Conservation (phyloP, 2,113 vertebrate genomes). For the Anseranas semipalmata region DNA sequence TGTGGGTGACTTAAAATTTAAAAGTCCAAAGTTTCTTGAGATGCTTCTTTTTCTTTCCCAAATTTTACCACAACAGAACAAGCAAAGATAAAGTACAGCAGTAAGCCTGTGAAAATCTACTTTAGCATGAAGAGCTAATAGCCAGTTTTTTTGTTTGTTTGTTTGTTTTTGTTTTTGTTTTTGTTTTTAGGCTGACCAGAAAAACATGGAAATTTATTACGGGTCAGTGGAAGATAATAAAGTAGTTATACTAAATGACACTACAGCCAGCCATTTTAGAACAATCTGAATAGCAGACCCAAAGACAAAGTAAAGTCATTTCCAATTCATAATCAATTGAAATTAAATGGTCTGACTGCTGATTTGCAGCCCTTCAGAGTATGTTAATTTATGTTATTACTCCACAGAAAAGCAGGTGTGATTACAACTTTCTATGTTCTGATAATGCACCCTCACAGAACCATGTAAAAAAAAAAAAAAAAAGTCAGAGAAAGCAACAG, state of each 20-base stretch:
- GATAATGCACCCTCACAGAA: not conserved
- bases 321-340: constrained; percentile 37
- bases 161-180: no score
- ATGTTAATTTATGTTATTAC: constrained; percentile 2
- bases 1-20: not conserved
- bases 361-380: not conserved
- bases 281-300: not conserved
- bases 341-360: constrained; percentile 33
- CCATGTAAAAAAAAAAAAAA: not conserved
- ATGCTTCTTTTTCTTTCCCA: not conserved
- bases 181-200: not conserved
- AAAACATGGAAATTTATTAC: not conserved
- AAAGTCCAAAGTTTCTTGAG: not conserved
- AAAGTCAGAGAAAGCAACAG: not conserved
- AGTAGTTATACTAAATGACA: not conserved
- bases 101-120: not conserved
- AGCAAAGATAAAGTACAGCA: not conserved
- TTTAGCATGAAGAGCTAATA: constrained; percentile 2
- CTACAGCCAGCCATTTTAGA: not conserved
- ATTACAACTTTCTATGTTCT: not conserved
- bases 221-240: not conserved
- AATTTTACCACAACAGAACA: not conserved
- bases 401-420: not conserved
- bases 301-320: not conserved
- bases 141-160: no score